Evolutionary conservation across 2,113 vertebrate species (phyloP).

Genomic region (Carassius auratus): DNA sequence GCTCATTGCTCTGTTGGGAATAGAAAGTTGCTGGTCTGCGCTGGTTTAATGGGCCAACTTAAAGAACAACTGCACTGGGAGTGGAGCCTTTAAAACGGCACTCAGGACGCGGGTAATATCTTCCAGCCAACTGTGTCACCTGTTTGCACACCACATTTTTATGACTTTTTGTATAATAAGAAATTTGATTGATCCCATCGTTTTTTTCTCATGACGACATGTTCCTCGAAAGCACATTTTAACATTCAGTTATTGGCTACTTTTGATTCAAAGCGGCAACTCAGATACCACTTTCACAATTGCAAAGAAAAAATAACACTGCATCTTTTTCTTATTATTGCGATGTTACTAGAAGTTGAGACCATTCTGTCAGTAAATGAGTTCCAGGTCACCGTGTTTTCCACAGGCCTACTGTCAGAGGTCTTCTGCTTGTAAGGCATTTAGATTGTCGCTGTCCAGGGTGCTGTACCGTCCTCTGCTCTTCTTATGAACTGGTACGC

Average conservation of each 20-base stretch:
- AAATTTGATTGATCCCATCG: not conserved
- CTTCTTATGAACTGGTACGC: not conserved
- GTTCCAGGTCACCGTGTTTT: not conserved
- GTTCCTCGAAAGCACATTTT: slow-evolving; percentile 22
- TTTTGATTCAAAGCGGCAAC: not conserved
- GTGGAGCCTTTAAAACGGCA: not conserved
- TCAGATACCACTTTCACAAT: not conserved
- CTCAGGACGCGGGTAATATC: not conserved
- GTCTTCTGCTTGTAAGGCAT: not conserved
- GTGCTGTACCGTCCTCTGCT: slow-evolving; percentile 34
- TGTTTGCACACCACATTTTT: not conserved
- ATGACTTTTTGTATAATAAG: not conserved
- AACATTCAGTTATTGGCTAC: not conserved
- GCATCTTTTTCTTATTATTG: slow-evolving; percentile 22
- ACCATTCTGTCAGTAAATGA: not conserved
- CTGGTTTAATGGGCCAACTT: not conserved
- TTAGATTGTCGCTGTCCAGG: slow-evolving; percentile 52
- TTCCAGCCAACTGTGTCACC: slow-evolving; percentile 9
- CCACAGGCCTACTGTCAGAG: not conserved
- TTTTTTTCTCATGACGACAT: not conserved
- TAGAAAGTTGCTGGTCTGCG: slow-evolving; percentile 57
- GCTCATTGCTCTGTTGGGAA: slow-evolving; percentile 53
- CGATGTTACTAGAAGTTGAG: not conserved
- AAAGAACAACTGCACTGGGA: slow-evolving; percentile 32
- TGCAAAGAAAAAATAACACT: not conserved